A percentile compares a stretch with the other conserved stretches of the same genome.
These are phyloP conservation scores for Limenitis arthemis DNA, from an alignment of 2,888 invertebrate species.

Conservation along the genomic window DNA sequence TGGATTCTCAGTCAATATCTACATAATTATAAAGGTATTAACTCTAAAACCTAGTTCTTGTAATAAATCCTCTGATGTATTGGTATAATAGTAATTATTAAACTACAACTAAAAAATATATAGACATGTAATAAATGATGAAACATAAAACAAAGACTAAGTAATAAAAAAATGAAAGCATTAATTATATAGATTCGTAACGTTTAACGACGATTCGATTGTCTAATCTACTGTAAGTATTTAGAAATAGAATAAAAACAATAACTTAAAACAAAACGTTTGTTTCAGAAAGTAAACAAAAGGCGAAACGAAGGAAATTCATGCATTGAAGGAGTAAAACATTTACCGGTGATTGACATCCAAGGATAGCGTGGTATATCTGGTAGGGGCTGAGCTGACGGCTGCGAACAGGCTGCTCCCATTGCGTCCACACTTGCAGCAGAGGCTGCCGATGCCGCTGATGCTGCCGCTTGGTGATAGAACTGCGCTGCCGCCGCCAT, in stretches of 20 bases:
- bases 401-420: conserved; percentile 85
- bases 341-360: conserved; percentile 97
- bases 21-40: neutral
- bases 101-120: too few species aligned
- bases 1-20: neutral
- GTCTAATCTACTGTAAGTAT: too few species aligned
- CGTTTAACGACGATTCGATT: too few species aligned
- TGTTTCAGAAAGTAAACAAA: neutral
- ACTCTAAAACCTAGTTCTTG: too few species aligned
- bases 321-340: conserved; percentile 53
- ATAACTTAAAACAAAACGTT: too few species aligned
- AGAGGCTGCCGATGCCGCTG: conserved; percentile 82
- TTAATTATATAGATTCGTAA: too few species aligned
- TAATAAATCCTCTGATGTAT: too few species aligned
- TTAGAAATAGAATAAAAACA: too few species aligned
- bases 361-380: conserved; percentile 95
- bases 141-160: too few species aligned
- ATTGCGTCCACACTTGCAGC: conserved; percentile 86
- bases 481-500: conserved; percentile 87
- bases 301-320: conserved; percentile 14
- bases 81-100: too few species aligned
- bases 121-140: too few species aligned
- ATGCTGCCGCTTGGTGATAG: conserved; percentile 88
- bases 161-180: too few species aligned
- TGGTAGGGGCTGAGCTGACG: conserved; percentile 89